Evolutionary conservation across 2,888 invertebrate species (phyloP), one percentile per base, ranked within the genome.

Genomic region (Luperina testacea): DNA sequence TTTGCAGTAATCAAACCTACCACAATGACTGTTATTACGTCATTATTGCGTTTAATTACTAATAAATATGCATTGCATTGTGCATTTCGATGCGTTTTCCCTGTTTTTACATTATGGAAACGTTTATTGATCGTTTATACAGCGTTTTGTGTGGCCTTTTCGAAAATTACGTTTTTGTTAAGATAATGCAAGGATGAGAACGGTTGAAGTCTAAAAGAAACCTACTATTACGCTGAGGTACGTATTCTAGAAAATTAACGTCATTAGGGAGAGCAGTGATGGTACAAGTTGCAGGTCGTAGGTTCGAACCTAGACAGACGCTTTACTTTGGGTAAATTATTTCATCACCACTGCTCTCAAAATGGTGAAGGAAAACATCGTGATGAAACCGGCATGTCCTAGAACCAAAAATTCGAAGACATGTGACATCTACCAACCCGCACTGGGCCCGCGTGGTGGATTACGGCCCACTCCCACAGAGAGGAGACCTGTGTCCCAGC

Each of bases 1-100:
- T 86, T 86, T 85, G 71, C 80, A 51, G 71, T 75, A 80, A 85
- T 85, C 69, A 76, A 67, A 63, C 38, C 17, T n/a, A 20, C 57
- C 51, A 78, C 71, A 78, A 87, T 81, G 42, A 77, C 75, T 86
- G 77, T 70, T 78, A 89, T 88, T 89, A 85, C 80, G 77, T 53
- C 71, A 88, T 88, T 83, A 85, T 57, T 72, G 51, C 73, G 17
- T 87, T 87, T 89, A 87, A 89, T 88, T 86, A 78, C 77, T 75
- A 84, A 84, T 89, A 80, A 87, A 75, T 81, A 69, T 80, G 81
- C 78, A 72, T 45, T 75, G 63, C 24, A 78, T 59, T 82, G 70
- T 80, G 77, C 64, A 83, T 84, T 71, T 73, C 20, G 20, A 78
- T 78, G 67, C 61, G 17, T 71, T 86, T 86, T 51, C n/a, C 48